Conservation (phyloP, 2,113 vertebrate species). For the Pluvialis apricaria region DNA sequence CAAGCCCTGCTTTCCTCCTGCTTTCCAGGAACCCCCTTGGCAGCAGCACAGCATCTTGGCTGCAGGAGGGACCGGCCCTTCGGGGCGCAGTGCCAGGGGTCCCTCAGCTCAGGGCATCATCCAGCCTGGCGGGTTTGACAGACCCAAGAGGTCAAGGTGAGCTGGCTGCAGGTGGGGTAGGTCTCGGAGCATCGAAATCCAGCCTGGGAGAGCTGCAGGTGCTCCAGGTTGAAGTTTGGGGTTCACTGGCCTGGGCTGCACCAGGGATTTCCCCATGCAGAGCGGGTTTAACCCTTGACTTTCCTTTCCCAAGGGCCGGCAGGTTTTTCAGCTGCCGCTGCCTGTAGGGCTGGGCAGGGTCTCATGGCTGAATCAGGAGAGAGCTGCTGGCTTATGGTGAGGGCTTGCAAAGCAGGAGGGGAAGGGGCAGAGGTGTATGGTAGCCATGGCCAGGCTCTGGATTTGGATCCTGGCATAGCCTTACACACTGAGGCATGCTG, state of each 20-base stretch:
- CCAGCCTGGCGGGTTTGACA: neutral
- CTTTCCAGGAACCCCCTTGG: slow-evolving; percentile 22
- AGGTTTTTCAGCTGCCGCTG: neutral
- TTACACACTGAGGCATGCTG: neutral
- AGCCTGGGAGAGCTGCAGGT: neutral
- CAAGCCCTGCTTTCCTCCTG: neutral
- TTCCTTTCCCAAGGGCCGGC: neutral
- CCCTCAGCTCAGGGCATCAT: neutral
- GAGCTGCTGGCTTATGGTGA: neutral
- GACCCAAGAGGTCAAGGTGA: neutral
- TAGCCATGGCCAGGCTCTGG: no score
- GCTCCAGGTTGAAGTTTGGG: neutral
- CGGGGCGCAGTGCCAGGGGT: neutral
- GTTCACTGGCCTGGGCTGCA: neutral
- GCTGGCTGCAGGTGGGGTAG: neutral
- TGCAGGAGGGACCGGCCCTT: neutral
- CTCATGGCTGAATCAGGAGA: neutral
- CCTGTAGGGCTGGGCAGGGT: neutral
- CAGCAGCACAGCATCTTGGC: fast-evolving
- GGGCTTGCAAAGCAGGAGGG: neutral
- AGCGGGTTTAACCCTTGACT: neutral
- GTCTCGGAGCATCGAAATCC: fast-evolving
- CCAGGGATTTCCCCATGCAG: neutral
- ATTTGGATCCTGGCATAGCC: neutral
- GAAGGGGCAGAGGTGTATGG: neutral